Evolutionary conservation across 2,113 vertebrate genomes (phyloP).

Genomic region (Eudorcas thomsonii): DNA sequence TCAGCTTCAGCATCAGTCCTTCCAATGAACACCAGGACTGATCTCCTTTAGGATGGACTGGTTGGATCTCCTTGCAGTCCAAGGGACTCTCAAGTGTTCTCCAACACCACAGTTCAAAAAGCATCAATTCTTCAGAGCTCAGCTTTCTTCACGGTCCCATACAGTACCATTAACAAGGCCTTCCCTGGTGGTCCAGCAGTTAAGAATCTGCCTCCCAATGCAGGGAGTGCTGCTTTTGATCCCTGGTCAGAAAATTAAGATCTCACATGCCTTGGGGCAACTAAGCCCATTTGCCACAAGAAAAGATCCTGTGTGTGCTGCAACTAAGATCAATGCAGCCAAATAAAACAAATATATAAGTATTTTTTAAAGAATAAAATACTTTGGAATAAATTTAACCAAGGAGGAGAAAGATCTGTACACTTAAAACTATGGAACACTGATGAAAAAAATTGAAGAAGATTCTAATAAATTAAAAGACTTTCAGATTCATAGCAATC

Average conservation of each 20-base stretch:
- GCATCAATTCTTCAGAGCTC: rapidly evolving
- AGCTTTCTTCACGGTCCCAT: too few species aligned
- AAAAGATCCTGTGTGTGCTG: neutral
- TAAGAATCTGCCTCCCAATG: neutral
- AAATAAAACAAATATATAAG: neutral
- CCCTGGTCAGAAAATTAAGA: neutral
- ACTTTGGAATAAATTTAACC: neutral
- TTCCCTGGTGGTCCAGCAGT: neutral
- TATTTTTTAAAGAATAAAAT: neutral
- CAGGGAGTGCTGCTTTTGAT: neutral
- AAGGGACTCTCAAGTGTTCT: too few species aligned
- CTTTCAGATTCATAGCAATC: neutral
- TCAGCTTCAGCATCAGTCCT: too few species aligned
- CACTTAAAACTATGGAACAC: neutral
- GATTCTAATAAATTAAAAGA: neutral
- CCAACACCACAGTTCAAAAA: too few species aligned
- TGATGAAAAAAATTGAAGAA: neutral
- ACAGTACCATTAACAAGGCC: neutral
- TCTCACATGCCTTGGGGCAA: neutral
- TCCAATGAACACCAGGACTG: too few species aligned
- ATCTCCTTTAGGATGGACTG: too few species aligned
- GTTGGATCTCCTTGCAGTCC: too few species aligned
- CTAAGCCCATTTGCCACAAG: neutral
- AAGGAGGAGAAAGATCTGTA: neutral
- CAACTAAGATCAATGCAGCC: neutral